Evolutionary conservation across 2,797 vertebrate genomes (phyloP), one percentile per base, ranked within the genome.

Genomic region (Zenarchopterus dispar): DNA sequence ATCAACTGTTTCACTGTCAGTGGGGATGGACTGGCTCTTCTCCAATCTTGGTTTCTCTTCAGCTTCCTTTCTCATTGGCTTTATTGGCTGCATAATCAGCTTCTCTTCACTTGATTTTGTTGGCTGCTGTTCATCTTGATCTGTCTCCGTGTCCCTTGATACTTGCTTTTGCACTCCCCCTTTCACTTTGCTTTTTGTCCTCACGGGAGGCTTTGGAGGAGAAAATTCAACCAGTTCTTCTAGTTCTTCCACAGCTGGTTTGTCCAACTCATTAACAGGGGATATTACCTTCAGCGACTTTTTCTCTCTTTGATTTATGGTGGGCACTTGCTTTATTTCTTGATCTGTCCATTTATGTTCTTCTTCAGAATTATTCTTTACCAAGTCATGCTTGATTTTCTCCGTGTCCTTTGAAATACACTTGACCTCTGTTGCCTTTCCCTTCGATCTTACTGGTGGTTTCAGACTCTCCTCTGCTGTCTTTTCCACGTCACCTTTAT

Each of bases 61-160:
- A 8, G 9, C 42, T 5, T 75, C 70, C 42, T 63, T 68, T 53
- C 63, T 64, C 41, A 67, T 8, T 4, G 56, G 59, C 16, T 15
- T 62, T 21, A 33, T 11, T 8, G 42, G 5, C 5, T 45, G 54
- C 58, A 70, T 70, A 3, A 33, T 18, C 19, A 52, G 24, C 21
- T 48, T 68, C 52, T 66, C 73, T 17, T 49, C 70, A 1, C 5
- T 19, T 54, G 58, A 61, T 66, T 56, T 77, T 15, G 58, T 43
- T 6, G 42, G 22, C 31, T 67, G 61, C 48, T 56, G 63, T 49
- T 86, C 78, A 43, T 86, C 83, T 62, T 87, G 81, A 74, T 85
- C 82, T 0, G 82, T 84, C 48, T 90, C 89, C 1, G 67, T 86
- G 55, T 90, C 88, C 11, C 59, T 70, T 51, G 83, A 91, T 31